Percentiles rank a stretch among this genome's conserved stretches.
phyloP scores from a whole-genome alignment of 1,140 invertebrate species.

The Drosophila cardini region DNA sequence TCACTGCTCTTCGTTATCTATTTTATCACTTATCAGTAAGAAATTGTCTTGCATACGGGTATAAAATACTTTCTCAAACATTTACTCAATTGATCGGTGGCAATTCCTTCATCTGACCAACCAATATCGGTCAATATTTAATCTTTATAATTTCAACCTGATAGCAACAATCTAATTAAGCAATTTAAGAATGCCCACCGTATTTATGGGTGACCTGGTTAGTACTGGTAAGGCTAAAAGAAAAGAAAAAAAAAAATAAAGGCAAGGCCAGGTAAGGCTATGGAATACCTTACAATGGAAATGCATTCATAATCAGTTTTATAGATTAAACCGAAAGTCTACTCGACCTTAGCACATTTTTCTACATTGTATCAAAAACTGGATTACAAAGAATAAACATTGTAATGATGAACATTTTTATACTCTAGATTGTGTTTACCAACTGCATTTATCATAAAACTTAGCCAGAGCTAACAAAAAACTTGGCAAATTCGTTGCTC shows the following conservation, averaged over 20 bases:
- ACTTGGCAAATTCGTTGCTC: background rate
- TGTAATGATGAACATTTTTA: background rate
- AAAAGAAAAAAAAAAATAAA: no score
- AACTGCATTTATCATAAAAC: background rate
- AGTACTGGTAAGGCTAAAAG: background rate
- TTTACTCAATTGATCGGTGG: constrained; percentile 20
- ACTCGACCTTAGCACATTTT: constrained; percentile 1
- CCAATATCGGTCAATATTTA: constrained; percentile 43
- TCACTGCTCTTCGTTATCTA: constrained; percentile 11
- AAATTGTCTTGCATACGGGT: constrained; percentile 6
- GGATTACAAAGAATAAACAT: background rate
- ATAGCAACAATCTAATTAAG: constrained; percentile 19
- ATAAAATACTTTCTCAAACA: constrained; percentile 25
- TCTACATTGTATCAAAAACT: constrained; percentile 5
- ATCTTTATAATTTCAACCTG: constrained; percentile 22
- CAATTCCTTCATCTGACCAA: background rate
- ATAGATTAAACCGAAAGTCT: background rate
- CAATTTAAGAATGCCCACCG: constrained; percentile 6
- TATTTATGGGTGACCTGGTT: constrained; percentile 36
- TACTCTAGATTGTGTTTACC: background rate
- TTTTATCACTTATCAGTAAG: constrained; percentile 35
- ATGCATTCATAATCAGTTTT: background rate
- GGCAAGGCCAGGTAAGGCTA: background rate
- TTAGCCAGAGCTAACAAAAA: background rate
- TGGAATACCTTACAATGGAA: background rate